Base-by-base conservation (phyloP, 1,140 invertebrate species). In the Halictus rubicundus region DNA sequence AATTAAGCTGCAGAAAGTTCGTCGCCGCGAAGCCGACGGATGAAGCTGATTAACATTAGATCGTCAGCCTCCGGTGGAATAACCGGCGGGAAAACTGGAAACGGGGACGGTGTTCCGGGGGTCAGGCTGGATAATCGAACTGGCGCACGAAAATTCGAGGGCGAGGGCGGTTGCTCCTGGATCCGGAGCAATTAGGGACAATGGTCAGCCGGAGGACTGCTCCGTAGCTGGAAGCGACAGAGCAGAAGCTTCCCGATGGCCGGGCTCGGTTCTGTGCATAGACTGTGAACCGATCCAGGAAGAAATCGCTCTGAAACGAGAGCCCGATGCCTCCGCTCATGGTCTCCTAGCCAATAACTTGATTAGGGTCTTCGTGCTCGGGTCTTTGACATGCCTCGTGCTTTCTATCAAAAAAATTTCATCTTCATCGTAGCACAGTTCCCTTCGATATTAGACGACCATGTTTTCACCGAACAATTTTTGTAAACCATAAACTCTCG, bases 141-240 rank as follows among this genome's bases (percentile, higher is more conserved):
- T 21, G 21, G 16, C 59, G 54, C 64, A 21, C 52, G 57, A 46
- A 68, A 76, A 76, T 54, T 54, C 52, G 52, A 54, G 52, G n/a
- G 52, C 19, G 52, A n/a, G 16, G 16, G 19, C 21, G 52, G 52
- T 54, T 54, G 52, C 52, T 76, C 52, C n/a, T 59, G 25, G 65
- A 59, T 76, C 57, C 14, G 23, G 25, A 60, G 49, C 73, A 76
- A 76, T 76, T 76, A 76, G 54, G 52, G 37, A 76, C 64, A 68
- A 68, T 76, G 52, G 42, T 54, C 73, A 60, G 39, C 19, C 27
- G 57, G 19, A n/a, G 52, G 52, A 54, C 21, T 54, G 52, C 19
- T 54, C 5, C n/a, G 16, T n/a, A 7, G 52, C 52, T 54, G 1
- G 3, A 6, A 54, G 52, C 52, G 21, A n/a, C 21, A 49, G 12